Conservation (phyloP, 2,888 invertebrate genomes). For the Conchocele bisecta region DNA sequence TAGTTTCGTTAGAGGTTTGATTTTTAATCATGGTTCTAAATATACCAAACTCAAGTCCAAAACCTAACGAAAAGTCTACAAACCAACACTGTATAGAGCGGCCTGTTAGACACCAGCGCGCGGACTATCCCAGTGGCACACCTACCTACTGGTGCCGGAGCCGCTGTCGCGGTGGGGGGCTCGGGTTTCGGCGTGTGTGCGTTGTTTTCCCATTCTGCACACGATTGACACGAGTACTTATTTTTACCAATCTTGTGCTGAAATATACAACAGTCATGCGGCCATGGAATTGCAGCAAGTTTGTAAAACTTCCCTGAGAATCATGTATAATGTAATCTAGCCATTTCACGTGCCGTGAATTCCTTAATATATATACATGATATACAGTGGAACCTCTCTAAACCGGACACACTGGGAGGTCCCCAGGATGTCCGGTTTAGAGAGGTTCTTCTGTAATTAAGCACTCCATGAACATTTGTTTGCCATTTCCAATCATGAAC, state of each 20-base stretch:
- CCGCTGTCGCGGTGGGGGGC: background rate
- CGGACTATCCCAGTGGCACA: background rate
- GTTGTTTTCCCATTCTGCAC: constrained; percentile 47
- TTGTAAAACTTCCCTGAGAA: too few species aligned
- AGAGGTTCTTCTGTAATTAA: too few species aligned
- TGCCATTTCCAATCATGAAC: too few species aligned
- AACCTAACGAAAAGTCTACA: too few species aligned
- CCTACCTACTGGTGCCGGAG: background rate
- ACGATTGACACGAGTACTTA: constrained; percentile 70
- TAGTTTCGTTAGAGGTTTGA: too few species aligned
- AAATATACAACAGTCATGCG: constrained; percentile 11
- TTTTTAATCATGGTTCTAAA: too few species aligned
- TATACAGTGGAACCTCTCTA: too few species aligned
- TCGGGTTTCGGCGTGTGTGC: background rate
- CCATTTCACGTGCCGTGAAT: background rate
- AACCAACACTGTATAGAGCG: background rate
- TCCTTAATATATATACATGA: background rate
- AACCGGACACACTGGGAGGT: too few species aligned
- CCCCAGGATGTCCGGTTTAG: too few species aligned
- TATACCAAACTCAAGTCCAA: too few species aligned
- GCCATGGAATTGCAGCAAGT: too few species aligned
- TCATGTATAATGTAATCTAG: background rate
- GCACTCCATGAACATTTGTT: too few species aligned
- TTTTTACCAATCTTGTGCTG: constrained; percentile 70
- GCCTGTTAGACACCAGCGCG: background rate